These are phyloP conservation scores for Phalacrocorax brasilianus DNA, from an alignment of 2,113 vertebrate species.

Conservation along the genomic window DNA sequence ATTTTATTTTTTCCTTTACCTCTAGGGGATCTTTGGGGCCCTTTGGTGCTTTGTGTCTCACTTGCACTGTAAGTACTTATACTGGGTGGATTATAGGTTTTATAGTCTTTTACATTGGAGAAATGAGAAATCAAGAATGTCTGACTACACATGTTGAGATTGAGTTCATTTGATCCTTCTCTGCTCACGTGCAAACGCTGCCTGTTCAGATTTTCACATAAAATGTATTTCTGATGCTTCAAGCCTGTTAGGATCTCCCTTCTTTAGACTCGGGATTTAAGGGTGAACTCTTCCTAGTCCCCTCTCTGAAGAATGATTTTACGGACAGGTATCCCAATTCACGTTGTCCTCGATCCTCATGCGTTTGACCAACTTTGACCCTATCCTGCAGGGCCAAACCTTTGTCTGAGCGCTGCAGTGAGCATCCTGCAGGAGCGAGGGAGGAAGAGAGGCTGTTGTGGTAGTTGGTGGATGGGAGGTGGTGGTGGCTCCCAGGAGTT, in stretches of 20 bases:
- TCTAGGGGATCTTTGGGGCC: conserved; percentile 96
- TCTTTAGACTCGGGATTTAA: background rate
- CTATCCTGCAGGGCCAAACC: background rate
- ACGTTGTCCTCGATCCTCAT: fast-evolving
- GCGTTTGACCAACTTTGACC: fast-evolving
- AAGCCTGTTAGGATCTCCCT: background rate
- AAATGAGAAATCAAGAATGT: background rate
- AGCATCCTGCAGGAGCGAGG: fast-evolving
- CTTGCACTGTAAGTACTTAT: conserved; percentile 88
- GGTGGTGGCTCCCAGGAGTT: background rate
- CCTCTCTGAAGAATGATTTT: background rate
- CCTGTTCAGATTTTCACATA: background rate
- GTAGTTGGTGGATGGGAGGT: background rate
- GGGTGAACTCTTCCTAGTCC: background rate
- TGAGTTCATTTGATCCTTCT: background rate
- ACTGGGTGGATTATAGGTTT: background rate
- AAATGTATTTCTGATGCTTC: background rate
- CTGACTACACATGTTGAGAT: background rate
- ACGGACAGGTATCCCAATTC: background rate
- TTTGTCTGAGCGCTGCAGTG: background rate
- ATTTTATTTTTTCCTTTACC: background rate
- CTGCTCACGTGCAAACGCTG: background rate
- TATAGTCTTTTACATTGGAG: background rate
- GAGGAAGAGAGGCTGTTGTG: background rate
- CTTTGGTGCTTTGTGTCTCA: conserved; percentile 92